A percentile compares a stretch with the other conserved stretches of the same genome.
Conservation (phyloP, 2,113 vertebrate species). For the Macaca nemestrina region DNA sequence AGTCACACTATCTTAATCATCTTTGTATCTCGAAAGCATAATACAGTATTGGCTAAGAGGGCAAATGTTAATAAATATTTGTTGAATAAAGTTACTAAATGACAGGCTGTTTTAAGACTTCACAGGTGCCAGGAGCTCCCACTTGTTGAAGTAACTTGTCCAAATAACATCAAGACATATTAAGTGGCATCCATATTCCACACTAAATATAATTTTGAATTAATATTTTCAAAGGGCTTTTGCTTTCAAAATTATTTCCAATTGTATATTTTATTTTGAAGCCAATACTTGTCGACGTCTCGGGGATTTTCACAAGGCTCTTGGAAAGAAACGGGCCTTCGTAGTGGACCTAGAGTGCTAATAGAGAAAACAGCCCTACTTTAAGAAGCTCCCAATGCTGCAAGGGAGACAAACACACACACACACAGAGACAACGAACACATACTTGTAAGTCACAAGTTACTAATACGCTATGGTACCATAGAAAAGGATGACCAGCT, state of each 20-base stretch:
- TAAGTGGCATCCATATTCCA: background rate
- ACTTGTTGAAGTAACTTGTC: background rate
- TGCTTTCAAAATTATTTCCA: background rate
- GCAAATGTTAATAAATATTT: background rate
- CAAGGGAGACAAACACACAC: background rate
- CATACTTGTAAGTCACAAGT: background rate
- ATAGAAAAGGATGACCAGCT: background rate
- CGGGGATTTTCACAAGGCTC: background rate
- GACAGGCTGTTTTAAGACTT: background rate
- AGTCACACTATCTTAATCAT: background rate
- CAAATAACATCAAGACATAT: background rate
- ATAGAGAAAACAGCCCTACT: background rate
- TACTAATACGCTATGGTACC: too few relatives aligned
- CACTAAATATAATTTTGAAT: background rate
- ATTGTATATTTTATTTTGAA: slow-evolving; percentile 3
- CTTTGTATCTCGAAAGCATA: background rate
- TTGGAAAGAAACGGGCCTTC: background rate
- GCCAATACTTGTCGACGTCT: background rate
- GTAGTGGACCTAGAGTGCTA: background rate
- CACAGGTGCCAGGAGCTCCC: background rate
- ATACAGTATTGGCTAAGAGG: background rate
- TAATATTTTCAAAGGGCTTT: background rate
- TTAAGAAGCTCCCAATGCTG: background rate
- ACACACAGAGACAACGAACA: accelerated
- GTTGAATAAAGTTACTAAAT: background rate